Evolutionary conservation across 1,140 invertebrate species (phyloP).

Genomic region (Caerostris extrusa): DNA sequence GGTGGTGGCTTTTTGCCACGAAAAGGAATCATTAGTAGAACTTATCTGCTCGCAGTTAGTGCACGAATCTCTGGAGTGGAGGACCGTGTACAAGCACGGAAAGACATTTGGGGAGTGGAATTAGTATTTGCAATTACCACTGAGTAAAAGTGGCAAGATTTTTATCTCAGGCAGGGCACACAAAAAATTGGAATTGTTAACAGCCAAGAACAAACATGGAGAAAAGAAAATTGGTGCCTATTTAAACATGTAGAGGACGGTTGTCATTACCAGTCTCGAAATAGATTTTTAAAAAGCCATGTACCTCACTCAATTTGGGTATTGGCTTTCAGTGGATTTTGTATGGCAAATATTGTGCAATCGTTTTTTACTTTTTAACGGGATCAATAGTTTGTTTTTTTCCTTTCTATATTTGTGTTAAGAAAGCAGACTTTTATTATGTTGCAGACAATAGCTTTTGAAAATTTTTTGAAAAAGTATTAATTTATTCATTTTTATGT

Average conservation of each 20-base stretch:
- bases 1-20: slow-evolving; percentile 37
- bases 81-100: background rate
- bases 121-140: slow-evolving; percentile 41
- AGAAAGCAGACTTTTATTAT: no score
- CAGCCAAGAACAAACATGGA: background rate
- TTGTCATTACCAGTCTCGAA: background rate
- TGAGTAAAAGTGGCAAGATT: background rate
- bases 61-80: background rate
- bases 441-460: no score
- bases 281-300: background rate
- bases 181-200: background rate
- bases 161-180: background rate
- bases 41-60: background rate
- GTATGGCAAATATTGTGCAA: no score
- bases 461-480: no score
- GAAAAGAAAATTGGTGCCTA: background rate
- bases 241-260: background rate
- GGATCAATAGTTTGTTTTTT: no score
- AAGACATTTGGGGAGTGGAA: background rate
- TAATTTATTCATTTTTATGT: no score
- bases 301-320: background rate
- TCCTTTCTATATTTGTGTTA: no score
- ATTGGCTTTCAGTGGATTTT: background rate
- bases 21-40: background rate
- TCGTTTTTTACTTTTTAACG: no score